Conservation (phyloP, 2,113 vertebrate species). For the Riparia riparia region DNA sequence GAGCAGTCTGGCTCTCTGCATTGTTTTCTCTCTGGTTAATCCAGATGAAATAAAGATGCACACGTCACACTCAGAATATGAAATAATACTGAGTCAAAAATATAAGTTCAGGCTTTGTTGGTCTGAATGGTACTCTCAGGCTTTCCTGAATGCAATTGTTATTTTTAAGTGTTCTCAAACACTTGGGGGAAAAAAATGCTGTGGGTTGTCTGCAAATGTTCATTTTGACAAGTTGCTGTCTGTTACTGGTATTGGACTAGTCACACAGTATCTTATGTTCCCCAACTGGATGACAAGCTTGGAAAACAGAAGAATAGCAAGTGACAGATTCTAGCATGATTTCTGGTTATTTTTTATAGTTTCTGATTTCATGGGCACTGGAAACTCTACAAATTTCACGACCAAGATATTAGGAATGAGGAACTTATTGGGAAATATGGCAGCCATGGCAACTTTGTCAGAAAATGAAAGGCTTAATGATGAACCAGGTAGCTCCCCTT, state of each 20-base stretch:
- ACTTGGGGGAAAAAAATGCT: background rate
- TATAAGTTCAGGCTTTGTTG: background rate
- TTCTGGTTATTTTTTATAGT: conserved; percentile 58
- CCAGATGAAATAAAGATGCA: background rate
- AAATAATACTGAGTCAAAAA: background rate
- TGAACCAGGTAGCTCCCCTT: conserved; percentile 5
- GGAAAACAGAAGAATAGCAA: conserved; percentile 67
- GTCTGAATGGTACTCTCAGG: conserved; percentile 16
- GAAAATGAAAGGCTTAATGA: conserved; percentile 19
- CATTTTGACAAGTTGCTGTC: conserved; percentile 70
- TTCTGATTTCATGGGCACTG: conserved; percentile 42
- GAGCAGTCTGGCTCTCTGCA: background rate
- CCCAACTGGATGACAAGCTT: conserved; percentile 64
- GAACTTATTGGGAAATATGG: background rate
- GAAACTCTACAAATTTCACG: background rate
- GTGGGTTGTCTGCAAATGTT: conserved; percentile 71
- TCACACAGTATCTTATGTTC: conserved; percentile 60
- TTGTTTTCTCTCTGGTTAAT: background rate
- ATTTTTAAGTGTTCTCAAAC: conserved; percentile 61
- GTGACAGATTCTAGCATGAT: conserved; percentile 62
- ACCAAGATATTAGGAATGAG: conserved; percentile 18
- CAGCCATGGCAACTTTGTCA: background rate
- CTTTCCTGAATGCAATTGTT: conserved; percentile 43
- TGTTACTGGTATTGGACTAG: conserved; percentile 68
- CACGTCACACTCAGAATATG: background rate